Conservation (phyloP, 2,888 invertebrate species). For the Torymus texanus region DNA sequence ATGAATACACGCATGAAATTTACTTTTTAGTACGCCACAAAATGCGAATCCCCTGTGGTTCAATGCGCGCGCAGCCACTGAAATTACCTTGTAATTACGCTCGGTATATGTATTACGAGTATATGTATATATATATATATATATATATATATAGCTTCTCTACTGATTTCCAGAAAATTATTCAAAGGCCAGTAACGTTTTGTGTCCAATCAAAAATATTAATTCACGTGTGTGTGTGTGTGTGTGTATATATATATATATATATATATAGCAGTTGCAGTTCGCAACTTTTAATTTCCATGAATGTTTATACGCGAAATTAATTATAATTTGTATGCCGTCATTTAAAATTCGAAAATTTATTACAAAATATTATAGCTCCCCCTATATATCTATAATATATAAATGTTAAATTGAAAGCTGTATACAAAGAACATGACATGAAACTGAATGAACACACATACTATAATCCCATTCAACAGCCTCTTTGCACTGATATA, state of each 20-base stretch:
- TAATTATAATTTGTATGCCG: too few relatives aligned
- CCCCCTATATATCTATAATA: too few relatives aligned
- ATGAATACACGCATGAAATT: not conserved
- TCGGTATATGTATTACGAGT: not conserved
- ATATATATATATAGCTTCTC: not conserved
- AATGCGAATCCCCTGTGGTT: conserved; percentile 22
- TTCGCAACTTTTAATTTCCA: conserved; percentile 10
- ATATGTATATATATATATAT: too few relatives aligned
- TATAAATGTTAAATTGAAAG: too few relatives aligned
- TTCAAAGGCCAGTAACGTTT: conserved; percentile 16
- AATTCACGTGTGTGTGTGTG: too few relatives aligned
- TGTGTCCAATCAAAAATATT: not conserved
- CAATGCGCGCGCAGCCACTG: not conserved
- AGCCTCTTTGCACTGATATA: too few relatives aligned
- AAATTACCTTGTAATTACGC: conserved; percentile 40
- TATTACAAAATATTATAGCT: too few relatives aligned
- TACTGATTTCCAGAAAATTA: conserved; percentile 37
- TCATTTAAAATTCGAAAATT: too few relatives aligned
- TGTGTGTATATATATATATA: too few relatives aligned
- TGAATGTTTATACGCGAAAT: not conserved
- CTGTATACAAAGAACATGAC: too few relatives aligned
- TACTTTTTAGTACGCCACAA: conserved; percentile 12
- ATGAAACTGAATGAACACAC: too few relatives aligned
- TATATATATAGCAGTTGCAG: not conserved
- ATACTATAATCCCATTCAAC: too few relatives aligned